Percentiles rank a stretch among this genome's conserved stretches.
Conservation (phyloP, 1,140 invertebrate species). For the Eriosoma lanigerum region DNA sequence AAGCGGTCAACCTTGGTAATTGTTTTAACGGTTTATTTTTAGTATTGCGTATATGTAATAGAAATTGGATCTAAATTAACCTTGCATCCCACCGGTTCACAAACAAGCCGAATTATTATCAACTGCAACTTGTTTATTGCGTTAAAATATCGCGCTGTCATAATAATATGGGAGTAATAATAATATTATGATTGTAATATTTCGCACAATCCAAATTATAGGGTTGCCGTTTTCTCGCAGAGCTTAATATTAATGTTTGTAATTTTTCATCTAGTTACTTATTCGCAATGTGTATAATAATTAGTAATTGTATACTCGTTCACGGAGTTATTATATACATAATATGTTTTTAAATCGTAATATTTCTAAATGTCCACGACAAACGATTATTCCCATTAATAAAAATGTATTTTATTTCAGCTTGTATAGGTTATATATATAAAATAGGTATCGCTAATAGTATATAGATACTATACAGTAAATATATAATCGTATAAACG, state of each 20-base stretch:
- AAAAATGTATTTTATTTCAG: too few relatives aligned
- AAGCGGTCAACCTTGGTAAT: conserved; percentile 29
- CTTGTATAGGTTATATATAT: too few relatives aligned
- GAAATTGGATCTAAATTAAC: conserved; percentile 34
- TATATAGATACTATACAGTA: too few relatives aligned
- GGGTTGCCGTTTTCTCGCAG: background rate
- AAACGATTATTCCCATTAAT: too few relatives aligned
- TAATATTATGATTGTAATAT: too few relatives aligned
- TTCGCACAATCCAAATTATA: background rate
- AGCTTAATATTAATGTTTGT: background rate
- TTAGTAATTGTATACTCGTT: background rate
- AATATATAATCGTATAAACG: too few relatives aligned
- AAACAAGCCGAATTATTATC: conserved; percentile 28
- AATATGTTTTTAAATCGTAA: too few relatives aligned
- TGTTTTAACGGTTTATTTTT: background rate
- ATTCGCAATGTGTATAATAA: background rate
- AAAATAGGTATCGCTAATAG: too few relatives aligned
- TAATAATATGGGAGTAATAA: conserved; percentile 12
- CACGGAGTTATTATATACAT: too few relatives aligned
- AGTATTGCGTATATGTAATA: background rate
- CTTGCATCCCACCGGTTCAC: conserved; percentile 40
- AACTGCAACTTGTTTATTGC: conserved; percentile 22
- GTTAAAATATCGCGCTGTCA: background rate
- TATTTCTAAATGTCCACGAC: too few relatives aligned
- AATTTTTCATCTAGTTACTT: background rate